Evolutionary conservation across 2,797 vertebrate species (phyloP).

Genomic region (Phalanger gymnotis): DNA sequence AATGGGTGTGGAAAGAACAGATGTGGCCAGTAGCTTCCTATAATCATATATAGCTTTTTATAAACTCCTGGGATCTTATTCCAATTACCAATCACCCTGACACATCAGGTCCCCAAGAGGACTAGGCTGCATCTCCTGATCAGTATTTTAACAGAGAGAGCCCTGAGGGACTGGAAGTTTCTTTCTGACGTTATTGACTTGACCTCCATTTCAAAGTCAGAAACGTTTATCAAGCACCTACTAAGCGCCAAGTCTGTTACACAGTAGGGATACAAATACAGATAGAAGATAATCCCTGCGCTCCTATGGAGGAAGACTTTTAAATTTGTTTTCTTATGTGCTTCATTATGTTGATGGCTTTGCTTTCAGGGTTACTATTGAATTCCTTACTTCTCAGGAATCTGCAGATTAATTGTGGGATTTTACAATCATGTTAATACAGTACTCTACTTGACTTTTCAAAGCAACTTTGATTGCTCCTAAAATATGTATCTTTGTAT

Average conservation of each 20-base stretch:
- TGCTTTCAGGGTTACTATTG: not conserved
- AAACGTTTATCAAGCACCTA: not conserved
- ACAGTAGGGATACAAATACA: not conserved
- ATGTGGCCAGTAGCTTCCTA: not conserved
- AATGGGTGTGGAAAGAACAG: not conserved
- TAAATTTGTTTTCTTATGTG: not conserved
- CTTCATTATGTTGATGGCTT: not conserved
- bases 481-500: not conserved
- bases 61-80: not conserved
- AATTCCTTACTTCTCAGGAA: not conserved
- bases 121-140: not conserved
- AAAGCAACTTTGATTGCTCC: not conserved
- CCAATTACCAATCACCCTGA: not conserved
- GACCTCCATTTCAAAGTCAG: not conserved
- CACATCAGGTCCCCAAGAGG: not conserved
- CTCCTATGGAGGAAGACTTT: not conserved
- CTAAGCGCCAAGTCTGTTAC: not conserved
- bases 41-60: not conserved
- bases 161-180: not conserved
- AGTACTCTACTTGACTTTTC: not conserved
- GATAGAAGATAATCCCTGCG: not conserved
- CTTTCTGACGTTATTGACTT: not conserved
- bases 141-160: not conserved
- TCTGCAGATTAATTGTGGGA: not conserved
- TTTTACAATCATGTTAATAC: not conserved